Evolutionary conservation across 2,797 vertebrate species (phyloP).

Genomic region (Pangasius krempfi): DNA sequence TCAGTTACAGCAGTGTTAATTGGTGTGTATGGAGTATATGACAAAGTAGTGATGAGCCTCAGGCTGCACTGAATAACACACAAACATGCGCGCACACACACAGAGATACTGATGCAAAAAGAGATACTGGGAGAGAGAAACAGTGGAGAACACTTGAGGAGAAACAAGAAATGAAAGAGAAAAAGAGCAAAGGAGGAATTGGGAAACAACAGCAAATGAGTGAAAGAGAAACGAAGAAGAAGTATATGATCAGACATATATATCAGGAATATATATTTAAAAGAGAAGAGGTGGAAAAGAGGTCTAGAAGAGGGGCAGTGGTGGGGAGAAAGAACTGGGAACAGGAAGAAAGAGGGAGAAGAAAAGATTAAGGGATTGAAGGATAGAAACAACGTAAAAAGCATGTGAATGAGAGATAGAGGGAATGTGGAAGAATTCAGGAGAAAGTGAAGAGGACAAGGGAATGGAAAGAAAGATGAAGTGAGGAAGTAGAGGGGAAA

Average conservation of each 20-base stretch:
- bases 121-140: background rate
- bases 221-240: background rate
- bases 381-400: background rate
- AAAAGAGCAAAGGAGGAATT: background rate
- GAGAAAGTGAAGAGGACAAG: background rate
- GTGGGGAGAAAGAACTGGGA: background rate
- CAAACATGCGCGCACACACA: background rate
- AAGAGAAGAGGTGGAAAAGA: background rate
- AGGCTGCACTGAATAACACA: conserved; percentile 72
- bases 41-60: conserved; percentile 69
- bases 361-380: background rate
- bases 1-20: conserved; percentile 62
- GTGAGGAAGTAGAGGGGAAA: background rate
- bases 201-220: background rate
- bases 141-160: background rate
- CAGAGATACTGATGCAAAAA: background rate
- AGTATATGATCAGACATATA: background rate
- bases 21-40: conserved; percentile 78
- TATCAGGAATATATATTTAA: background rate
- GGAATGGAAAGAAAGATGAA: background rate
- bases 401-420: background rate
- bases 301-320: too few relatives aligned
- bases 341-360: background rate
- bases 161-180: background rate
- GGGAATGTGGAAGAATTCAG: background rate